Evolutionary conservation across 2,888 invertebrate species (phyloP).

Genomic region (Deilephila porcellus): DNA sequence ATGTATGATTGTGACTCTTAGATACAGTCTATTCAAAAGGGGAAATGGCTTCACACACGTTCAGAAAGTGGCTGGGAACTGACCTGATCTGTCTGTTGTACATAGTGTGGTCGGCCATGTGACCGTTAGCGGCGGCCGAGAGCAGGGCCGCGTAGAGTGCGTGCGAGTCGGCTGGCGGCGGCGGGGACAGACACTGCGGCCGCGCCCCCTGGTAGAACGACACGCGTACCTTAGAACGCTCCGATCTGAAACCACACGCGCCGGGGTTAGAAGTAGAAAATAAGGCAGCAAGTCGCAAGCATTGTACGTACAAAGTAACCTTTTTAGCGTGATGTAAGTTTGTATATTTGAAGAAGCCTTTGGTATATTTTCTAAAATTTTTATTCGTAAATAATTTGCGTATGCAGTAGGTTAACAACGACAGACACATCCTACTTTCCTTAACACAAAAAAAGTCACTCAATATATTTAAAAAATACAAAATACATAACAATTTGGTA

Average conservation of each 20-base stretch:
- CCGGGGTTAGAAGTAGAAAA: no score
- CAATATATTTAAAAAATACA: constrained; percentile 4
- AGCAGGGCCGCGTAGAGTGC: constrained; percentile 74
- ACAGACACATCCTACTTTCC: no score
- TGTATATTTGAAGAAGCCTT: no score
- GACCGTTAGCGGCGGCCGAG: constrained; percentile 74
- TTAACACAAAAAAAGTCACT: background rate
- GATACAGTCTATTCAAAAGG: no score
- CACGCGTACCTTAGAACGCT: constrained; percentile 92
- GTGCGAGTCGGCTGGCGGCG: constrained; percentile 81
- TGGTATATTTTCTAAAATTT: no score
- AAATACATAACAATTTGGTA: background rate
- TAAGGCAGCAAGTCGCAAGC: no score
- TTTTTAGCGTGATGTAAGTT: no score
- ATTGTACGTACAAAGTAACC: no score
- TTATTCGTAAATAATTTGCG: no score
- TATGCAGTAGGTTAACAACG: no score
- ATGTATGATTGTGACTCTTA: no score
- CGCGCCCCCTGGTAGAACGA: constrained; percentile 93
- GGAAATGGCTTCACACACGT: no score
- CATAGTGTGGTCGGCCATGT: constrained; percentile 77
- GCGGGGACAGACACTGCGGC: constrained; percentile 88
- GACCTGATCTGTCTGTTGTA: constrained; percentile 90
- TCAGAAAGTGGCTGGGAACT: background rate
- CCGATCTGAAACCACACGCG: constrained; percentile 85